These are phyloP conservation scores for Cryptocheilus praepositus DNA, from an alignment of 2,888 invertebrate species.

Conservation along the genomic window DNA sequence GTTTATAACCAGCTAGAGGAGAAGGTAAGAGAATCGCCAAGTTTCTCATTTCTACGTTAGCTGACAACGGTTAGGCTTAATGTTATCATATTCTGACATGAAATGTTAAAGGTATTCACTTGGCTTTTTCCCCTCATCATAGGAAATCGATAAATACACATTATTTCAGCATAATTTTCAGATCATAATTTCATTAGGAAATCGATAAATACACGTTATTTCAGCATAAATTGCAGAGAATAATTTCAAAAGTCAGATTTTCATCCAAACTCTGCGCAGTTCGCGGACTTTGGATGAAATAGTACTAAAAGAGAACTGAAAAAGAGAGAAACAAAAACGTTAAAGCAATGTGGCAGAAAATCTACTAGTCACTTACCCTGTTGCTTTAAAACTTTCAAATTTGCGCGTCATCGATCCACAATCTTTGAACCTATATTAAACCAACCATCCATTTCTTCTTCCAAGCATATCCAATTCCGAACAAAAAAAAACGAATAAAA, in stretches of 20 bases:
- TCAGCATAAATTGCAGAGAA: conserved; percentile 68
- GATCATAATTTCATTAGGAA: too few species aligned
- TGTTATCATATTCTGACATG: conserved; percentile 34
- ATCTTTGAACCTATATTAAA: conserved; percentile 29
- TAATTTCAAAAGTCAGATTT: conserved; percentile 43
- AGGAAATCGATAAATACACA: conserved; percentile 68
- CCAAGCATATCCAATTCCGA: conserved; percentile 50
- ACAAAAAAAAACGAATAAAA: conserved; percentile 37
- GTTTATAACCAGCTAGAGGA: conserved; percentile 98
- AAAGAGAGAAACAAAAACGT: background rate
- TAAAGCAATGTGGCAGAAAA: conserved; percentile 55
- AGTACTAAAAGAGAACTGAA: too few species aligned
- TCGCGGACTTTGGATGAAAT: conserved; percentile 50
- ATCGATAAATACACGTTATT: conserved; percentile 69
- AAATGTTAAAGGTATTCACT: conserved; percentile 66
- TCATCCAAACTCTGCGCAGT: conserved; percentile 50
- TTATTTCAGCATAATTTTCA: conserved; percentile 71
- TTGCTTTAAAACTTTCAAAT: conserved; percentile 43
- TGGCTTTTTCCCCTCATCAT: conserved; percentile 75
- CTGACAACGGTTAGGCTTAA: conserved; percentile 30
- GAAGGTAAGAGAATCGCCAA: conserved; percentile 80
- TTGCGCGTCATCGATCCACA: conserved; percentile 41
- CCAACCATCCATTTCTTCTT: conserved; percentile 24
- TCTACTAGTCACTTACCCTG: conserved; percentile 40
- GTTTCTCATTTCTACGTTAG: conserved; percentile 3